Evolutionary conservation across 2,113 vertebrate genomes (phyloP), one percentile per base, ranked within the genome.

Genomic region (Pogona vitticeps): DNA sequence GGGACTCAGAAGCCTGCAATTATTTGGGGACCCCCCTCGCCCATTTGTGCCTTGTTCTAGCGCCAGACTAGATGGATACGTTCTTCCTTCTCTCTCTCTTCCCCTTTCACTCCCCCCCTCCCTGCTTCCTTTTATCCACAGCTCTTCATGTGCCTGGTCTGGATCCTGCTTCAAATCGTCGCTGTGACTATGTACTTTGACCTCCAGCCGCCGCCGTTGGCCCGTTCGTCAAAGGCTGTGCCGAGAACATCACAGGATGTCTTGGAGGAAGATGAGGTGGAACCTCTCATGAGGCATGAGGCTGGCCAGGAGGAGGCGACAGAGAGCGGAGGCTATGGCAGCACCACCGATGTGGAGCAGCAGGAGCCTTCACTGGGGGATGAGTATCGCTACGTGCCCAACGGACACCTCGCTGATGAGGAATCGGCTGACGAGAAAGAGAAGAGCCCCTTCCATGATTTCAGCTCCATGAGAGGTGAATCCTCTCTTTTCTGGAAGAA

Each of bases 131-230:
- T 52, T 46, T 26, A 36, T 52, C 89, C 20, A 12, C 93, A 98
- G 97, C 86, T 97, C 82, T 98, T 97, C 87, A 98, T 98, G 97
- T 97, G 96, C 84, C 38, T 95, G 42, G 90, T 97, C 84, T 98
- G 97, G 97, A 87, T 94, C 84, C 94, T 97, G 46, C 94, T 98
- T 38, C 97, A 97, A 89, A 63, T 97, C 9, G 91, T 91, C 0
- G 96, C 97, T 31, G 42, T 96, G 70, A 93, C 95, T 83, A 95
- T 98, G 96, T 98, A 97, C 95, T 96, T 95, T 92, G 97, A 98
- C 90, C 89, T 97, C 15, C 94, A 92, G 17, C 86, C 92, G 12
- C 94, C 92, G 23, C 86, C 91, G 21, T 58, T 82, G 15, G 89
- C 28, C 3, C 26, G 31, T 12, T 3, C n/a, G 0, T 17, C 23